Evolutionary conservation across 1,140 invertebrate species (phyloP).

Genomic region (Bombus breviceps): DNA sequence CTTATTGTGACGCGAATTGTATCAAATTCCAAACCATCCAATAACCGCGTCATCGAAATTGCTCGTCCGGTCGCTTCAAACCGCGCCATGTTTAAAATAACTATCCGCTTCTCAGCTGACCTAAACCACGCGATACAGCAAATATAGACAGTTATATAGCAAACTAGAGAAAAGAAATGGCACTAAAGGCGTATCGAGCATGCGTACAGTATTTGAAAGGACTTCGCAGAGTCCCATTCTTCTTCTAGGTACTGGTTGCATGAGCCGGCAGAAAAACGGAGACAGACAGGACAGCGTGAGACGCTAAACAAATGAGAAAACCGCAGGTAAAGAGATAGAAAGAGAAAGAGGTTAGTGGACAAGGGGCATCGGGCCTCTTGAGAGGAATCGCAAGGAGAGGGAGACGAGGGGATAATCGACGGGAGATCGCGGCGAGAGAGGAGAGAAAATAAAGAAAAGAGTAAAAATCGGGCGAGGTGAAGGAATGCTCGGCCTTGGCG

Average conservation of each 20-base stretch:
- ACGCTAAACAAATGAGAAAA: conserved; percentile 54
- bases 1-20: neutral
- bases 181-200: neutral
- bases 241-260: conserved; percentile 31
- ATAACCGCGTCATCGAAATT: neutral
- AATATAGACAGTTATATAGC: no score
- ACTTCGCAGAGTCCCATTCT: conserved; percentile 31
- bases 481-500: conserved; percentile 73
- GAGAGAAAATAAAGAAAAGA: conserved; percentile 61
- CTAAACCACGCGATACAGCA: neutral
- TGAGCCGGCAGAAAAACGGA: neutral
- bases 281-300: neutral
- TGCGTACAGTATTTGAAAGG: neutral
- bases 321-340: neutral
- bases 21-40: neutral
- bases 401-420: neutral
- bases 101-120: neutral
- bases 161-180: neutral
- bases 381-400: neutral
- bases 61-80: neutral
- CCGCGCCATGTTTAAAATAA: neutral
- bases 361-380: conserved; percentile 11
- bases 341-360: neutral
- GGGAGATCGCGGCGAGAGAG: neutral
- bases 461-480: conserved; percentile 66